These are phyloP conservation scores for Salticus scenicus DNA, from an alignment of 2,888 invertebrate species.

Conservation along the genomic window DNA sequence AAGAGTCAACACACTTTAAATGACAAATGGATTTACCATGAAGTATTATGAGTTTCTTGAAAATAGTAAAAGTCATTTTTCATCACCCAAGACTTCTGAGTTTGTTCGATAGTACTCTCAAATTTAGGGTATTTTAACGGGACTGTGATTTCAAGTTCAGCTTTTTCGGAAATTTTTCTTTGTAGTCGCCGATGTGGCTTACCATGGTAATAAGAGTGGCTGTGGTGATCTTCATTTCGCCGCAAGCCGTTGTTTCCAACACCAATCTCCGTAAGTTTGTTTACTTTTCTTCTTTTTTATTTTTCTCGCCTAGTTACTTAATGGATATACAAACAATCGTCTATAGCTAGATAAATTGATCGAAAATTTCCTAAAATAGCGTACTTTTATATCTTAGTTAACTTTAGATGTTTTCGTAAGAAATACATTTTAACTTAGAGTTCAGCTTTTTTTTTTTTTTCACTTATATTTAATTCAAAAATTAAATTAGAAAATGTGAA, in stretches of 20 bases:
- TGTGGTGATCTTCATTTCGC: conserved; percentile 42
- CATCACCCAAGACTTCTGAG: conserved; percentile 32
- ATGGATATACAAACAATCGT: too few relatives aligned
- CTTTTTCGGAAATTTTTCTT: conserved; percentile 27
- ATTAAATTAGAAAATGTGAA: too few relatives aligned
- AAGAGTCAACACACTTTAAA: conserved; percentile 31
- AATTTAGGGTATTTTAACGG: conserved; percentile 20
- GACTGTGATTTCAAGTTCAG: conserved; percentile 26
- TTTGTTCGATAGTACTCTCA: conserved; percentile 14
- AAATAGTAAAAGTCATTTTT: conserved; percentile 26
- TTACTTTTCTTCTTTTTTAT: not conserved
- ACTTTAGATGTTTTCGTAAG: too few relatives aligned
- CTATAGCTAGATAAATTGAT: too few relatives aligned
- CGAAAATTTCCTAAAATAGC: too few relatives aligned
- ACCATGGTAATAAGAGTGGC: conserved; percentile 50
- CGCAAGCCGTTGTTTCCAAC: conserved; percentile 46
- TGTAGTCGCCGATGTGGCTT: conserved; percentile 49
- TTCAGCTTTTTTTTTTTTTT: too few relatives aligned
- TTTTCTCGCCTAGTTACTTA: not conserved
- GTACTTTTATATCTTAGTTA: too few relatives aligned
- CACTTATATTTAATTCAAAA: too few relatives aligned
- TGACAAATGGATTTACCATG: conserved; percentile 6
- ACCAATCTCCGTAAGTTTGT: conserved; percentile 57
- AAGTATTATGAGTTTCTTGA: not conserved
- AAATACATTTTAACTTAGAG: too few relatives aligned